Conservation (phyloP, 2,888 invertebrate genomes). For the Prionchulus punctatus region DNA sequence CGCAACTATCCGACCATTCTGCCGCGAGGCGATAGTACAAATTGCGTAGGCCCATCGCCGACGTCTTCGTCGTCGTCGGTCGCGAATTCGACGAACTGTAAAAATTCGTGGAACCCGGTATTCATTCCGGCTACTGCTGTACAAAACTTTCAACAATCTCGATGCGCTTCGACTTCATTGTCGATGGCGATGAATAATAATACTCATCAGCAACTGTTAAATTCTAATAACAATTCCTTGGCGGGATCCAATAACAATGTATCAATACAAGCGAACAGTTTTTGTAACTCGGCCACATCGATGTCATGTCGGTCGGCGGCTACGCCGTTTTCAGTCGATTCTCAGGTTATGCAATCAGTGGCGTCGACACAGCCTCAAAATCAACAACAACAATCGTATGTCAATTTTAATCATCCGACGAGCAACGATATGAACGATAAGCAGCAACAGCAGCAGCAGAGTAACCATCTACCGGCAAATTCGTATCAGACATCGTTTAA, state of each 20-base stretch:
- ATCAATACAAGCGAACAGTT: no score
- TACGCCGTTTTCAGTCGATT: no score
- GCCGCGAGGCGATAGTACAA: no score
- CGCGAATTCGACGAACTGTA: neutral
- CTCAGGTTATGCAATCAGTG: no score
- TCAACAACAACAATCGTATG: no score
- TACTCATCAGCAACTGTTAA: neutral
- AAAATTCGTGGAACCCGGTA: neutral
- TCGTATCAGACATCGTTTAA: no score
- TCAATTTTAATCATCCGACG: neutral
- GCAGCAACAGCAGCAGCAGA: neutral
- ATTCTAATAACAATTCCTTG: neutral
- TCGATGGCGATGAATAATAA: no score
- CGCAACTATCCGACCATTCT: neutral
- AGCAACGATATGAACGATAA: neutral
- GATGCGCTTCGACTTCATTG: neutral
- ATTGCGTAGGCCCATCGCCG: neutral
- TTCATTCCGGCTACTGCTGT: neutral
- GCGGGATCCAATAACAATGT: no score
- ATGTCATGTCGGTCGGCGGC: no score
- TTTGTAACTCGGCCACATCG: no score
- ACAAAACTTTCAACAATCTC: neutral
- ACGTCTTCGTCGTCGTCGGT: neutral
- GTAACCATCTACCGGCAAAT: no score
- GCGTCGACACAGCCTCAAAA: no score